These are phyloP conservation scores for Schizopygopsis pylzovi DNA, from an alignment of 2,797 vertebrate species.

Conservation along the genomic window DNA sequence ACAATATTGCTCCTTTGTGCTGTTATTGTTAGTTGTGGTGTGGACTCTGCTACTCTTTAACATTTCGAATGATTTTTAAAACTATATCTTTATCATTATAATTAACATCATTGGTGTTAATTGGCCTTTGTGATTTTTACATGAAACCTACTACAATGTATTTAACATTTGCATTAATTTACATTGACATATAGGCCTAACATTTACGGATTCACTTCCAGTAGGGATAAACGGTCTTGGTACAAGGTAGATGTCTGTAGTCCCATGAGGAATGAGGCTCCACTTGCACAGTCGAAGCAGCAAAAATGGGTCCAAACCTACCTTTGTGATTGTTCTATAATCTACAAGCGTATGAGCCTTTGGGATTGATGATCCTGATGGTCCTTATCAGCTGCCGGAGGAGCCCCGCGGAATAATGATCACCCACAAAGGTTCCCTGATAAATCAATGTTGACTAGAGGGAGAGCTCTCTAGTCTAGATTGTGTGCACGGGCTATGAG, in stretches of 20 bases:
- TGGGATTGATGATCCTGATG: conserved; percentile 55
- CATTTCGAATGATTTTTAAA: too few species aligned
- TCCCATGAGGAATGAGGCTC: conserved; percentile 41
- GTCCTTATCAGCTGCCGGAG: conserved; percentile 48
- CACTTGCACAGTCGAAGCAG: neutral
- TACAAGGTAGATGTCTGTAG: neutral
- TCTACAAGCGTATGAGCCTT: conserved; percentile 31
- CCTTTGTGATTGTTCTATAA: conserved; percentile 42
- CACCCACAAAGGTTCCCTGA: conserved; percentile 51
- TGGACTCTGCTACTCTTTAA: too few species aligned
- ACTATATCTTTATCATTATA: too few species aligned
- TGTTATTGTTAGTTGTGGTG: too few species aligned
- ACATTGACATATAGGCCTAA: neutral
- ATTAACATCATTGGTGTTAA: too few species aligned
- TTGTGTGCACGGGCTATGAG: conserved; percentile 44
- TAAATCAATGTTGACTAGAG: conserved; percentile 54
- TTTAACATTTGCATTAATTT: neutral
- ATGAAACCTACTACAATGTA: neutral
- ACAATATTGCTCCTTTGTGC: too few species aligned
- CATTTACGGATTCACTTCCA: neutral
- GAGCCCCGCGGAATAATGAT: conserved; percentile 58
- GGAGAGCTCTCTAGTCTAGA: conserved; percentile 29
- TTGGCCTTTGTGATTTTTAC: neutral
- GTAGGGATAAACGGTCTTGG: neutral
- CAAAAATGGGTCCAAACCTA: conserved; percentile 52